Conservation (phyloP, 2,797 vertebrate genomes). For the Schizopygopsis pylzovi region DNA sequence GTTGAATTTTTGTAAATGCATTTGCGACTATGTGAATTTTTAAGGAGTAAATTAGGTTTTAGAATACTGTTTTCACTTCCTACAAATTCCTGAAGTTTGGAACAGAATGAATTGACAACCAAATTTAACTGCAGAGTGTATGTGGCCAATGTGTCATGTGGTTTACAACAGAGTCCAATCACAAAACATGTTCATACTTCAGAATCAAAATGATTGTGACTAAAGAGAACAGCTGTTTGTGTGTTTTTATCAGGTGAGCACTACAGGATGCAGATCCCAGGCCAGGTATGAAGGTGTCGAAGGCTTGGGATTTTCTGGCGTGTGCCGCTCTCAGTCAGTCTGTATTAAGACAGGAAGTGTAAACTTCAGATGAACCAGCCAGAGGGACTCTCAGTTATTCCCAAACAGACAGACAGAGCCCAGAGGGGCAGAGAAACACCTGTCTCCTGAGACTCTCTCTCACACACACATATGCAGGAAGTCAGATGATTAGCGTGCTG, state of each 20-base stretch:
- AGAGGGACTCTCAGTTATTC: slow-evolving; percentile 10
- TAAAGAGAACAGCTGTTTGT: neutral
- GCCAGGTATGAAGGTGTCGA: neutral
- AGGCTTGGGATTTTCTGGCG: neutral
- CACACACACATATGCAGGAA: neutral
- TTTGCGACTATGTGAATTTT: neutral
- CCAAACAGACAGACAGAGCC: slow-evolving; percentile 52
- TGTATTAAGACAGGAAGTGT: neutral
- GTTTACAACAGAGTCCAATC: neutral
- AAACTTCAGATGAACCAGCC: slow-evolving; percentile 31
- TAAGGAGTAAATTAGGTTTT: too few species aligned
- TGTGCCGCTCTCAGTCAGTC: neutral
- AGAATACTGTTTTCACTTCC: too few species aligned
- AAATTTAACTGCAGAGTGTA: neutral
- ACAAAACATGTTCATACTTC: neutral
- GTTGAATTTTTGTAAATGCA: neutral
- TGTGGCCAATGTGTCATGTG: neutral
- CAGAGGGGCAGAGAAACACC: slow-evolving; percentile 59
- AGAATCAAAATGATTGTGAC: neutral
- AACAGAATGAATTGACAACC: neutral
- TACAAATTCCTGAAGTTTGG: neutral
- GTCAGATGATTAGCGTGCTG: too few species aligned
- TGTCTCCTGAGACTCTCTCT: slow-evolving; percentile 46
- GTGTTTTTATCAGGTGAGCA: neutral
- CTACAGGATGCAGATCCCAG: neutral